Conservation (phyloP, 2,888 invertebrate species). For the Plebejus melissa region DNA sequence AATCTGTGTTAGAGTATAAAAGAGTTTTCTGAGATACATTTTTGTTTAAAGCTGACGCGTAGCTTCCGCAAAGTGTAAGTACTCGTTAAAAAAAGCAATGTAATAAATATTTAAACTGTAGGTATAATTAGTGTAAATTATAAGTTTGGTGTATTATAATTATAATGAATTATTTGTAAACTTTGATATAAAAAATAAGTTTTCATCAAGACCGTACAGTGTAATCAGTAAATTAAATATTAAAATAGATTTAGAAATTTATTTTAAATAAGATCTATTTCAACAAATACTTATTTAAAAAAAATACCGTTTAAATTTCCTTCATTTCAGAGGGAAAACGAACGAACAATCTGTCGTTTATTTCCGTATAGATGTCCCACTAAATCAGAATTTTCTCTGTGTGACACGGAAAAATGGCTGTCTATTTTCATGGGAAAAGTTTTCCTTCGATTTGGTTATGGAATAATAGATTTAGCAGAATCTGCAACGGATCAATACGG, state of each 20-base stretch:
- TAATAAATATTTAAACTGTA: no score
- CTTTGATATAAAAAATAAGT: no score
- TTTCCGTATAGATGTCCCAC: slow-evolving; percentile 17
- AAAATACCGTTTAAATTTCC: not conserved
- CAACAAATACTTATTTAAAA: no score
- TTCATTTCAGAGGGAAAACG: not conserved
- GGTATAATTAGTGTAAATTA: no score
- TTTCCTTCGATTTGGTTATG: slow-evolving; percentile 8
- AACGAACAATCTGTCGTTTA: slow-evolving; percentile 9
- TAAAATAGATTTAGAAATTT: no score
- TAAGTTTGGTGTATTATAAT: no score
- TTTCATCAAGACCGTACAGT: no score
- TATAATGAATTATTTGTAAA: no score
- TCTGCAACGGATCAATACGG: not conserved
- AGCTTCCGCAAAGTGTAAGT: not conserved
- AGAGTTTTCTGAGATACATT: slow-evolving; percentile 15
- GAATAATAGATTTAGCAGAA: not conserved
- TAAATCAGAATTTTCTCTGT: slow-evolving; percentile 19
- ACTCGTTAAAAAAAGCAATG: not conserved
- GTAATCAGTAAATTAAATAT: no score
- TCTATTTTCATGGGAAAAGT: slow-evolving; percentile 17
- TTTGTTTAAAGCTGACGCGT: not conserved
- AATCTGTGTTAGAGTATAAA: slow-evolving; percentile 3
- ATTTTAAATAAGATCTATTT: no score
- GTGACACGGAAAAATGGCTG: not conserved